Conservation (phyloP, 2,888 invertebrate genomes). For the Tetropium fuscum region DNA sequence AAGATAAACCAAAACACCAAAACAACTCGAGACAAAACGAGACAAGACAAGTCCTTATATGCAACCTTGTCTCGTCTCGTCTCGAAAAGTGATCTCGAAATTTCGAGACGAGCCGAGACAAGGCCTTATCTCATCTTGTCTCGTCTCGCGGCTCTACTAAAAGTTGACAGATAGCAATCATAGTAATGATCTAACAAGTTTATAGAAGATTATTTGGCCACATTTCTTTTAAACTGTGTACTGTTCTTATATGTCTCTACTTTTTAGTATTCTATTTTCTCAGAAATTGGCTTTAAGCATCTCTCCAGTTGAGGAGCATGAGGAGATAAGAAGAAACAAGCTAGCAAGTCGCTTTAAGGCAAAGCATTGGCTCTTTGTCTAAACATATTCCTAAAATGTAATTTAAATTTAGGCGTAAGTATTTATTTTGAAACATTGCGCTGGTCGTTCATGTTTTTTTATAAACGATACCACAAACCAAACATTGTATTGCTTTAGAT, state of each 20-base stretch:
- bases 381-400: conserved; percentile 52
- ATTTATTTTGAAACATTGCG: conserved; percentile 28
- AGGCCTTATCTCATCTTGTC: no score
- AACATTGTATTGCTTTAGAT: conserved; percentile 14
- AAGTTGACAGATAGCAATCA: no score
- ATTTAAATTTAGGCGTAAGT: conserved; percentile 5
- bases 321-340: conserved; percentile 72
- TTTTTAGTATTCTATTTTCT: conserved; percentile 51
- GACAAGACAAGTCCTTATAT: no score
- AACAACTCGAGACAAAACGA: no score
- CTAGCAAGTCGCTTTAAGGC: conserved; percentile 74
- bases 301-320: conserved; percentile 76
- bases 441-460: conserved; percentile 11
- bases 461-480: not conserved
- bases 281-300: conserved; percentile 76
- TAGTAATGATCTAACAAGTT: no score
- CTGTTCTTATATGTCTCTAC: not conserved
- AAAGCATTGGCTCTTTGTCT: conserved; percentile 77
- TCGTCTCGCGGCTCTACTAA: no score
- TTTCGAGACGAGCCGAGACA: no score
- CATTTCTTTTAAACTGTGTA: no score
- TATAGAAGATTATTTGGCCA: no score
- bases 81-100: no score
- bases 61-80: no score
- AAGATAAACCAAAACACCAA: no score